phyloP scores from a whole-genome alignment of 2,113 vertebrate species.

The Nycticryphes semicollaris region DNA sequence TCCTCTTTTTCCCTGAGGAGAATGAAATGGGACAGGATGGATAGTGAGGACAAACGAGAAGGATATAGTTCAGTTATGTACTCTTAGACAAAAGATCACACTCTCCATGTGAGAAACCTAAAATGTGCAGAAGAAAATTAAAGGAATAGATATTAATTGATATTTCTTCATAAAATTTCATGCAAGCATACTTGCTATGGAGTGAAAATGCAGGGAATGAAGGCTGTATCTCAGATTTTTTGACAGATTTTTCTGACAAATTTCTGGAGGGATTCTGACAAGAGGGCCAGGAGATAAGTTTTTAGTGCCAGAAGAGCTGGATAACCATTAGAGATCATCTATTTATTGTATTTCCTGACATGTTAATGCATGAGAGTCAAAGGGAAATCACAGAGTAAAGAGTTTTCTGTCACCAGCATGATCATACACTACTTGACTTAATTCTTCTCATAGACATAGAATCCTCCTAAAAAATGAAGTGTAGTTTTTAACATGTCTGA shows the following conservation, averaged over 20 bases:
- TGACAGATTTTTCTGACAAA: neutral
- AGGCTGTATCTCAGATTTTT: neutral
- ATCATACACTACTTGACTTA: neutral
- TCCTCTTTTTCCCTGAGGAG: neutral
- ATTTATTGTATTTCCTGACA: neutral
- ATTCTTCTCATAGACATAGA: neutral
- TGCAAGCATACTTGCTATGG: neutral
- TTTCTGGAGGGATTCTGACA: neutral
- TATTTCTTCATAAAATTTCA: neutral
- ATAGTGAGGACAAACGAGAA: neutral
- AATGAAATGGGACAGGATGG: neutral
- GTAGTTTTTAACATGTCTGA: neutral
- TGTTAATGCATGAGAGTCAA: neutral
- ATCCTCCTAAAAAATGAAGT: neutral
- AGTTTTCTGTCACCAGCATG: neutral
- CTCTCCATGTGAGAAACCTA: neutral
- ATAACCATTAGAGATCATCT: neutral
- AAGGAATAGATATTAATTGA: neutral
- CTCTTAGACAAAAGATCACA: neutral
- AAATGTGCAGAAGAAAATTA: neutral
- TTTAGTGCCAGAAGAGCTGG: neutral
- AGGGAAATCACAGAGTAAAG: neutral
- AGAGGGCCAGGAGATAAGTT: neutral
- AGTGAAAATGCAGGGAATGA: neutral
- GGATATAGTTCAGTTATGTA: neutral